Conservation (phyloP, 2,888 invertebrate genomes). For the Dinocampus coccinellae region DNA sequence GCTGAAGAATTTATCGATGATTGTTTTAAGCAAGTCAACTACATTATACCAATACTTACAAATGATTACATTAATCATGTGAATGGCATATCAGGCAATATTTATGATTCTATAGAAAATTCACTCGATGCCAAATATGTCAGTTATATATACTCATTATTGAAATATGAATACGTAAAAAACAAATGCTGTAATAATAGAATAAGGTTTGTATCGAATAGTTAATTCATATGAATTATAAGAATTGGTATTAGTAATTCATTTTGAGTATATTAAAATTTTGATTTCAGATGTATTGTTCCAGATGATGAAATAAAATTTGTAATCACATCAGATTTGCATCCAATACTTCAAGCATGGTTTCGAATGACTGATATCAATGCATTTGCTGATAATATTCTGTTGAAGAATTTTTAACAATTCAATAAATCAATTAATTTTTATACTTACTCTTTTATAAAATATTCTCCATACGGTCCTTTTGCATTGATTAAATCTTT, state of each 20-base stretch:
- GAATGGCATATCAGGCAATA: conserved; percentile 61
- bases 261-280: neutral
- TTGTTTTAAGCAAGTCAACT: conserved; percentile 74
- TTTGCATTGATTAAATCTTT: conserved; percentile 56
- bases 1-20: conserved; percentile 73
- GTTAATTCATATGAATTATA: conserved; percentile 1
- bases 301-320: conserved; percentile 53
- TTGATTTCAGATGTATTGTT: conserved; percentile 55
- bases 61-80: conserved; percentile 71
- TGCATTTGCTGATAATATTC: conserved; percentile 52
- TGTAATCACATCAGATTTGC: conserved; percentile 48
- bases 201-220: conserved; percentile 51
- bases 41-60: conserved; percentile 73
- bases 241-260: neutral
- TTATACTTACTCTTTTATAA: conserved; percentile 61
- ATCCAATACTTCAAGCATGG: conserved; percentile 62
- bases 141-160: conserved; percentile 57
- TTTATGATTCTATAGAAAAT: conserved; percentile 34
- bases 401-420: conserved; percentile 51
- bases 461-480: conserved; percentile 64
- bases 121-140: conserved; percentile 56
- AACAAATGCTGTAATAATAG: conserved; percentile 56
- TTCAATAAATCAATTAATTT: conserved; percentile 8
- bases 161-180: conserved; percentile 55
- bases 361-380: conserved; percentile 56